Percentiles rank a stretch among this genome's conserved stretches.
These are phyloP conservation scores for Odontomyia ornata DNA, from an alignment of 2,888 invertebrate genomes.

Conservation along the genomic window DNA sequence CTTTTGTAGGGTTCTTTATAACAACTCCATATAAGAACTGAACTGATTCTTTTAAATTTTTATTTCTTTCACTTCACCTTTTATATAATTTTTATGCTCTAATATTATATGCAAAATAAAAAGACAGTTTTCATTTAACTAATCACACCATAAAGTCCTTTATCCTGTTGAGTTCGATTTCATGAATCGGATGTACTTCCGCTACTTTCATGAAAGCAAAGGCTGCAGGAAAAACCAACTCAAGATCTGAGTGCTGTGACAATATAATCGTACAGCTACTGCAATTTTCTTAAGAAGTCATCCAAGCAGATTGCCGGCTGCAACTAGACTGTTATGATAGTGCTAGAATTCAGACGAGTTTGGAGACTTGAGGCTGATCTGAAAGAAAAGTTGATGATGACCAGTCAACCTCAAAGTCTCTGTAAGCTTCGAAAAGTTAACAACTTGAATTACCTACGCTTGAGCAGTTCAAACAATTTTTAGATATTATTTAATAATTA, in stretches of 20 bases:
- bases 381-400: not conserved
- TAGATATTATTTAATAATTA: too few species aligned
- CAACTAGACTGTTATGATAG: not conserved
- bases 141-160: not conserved
- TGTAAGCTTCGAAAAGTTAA: not conserved
- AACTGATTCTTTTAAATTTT: not conserved
- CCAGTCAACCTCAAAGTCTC: not conserved
- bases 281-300: constrained; percentile 1
- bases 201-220: not conserved
- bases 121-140: not conserved
- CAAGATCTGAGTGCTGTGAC: not conserved
- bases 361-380: not conserved
- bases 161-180: not conserved
- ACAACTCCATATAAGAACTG: not conserved
- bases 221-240: not conserved
- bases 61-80: not conserved
- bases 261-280: too few species aligned
- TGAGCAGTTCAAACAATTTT: too few species aligned
- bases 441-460: too few species aligned
- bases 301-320: not conserved
- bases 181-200: not conserved
- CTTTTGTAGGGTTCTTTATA: not conserved
- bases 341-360: not conserved
- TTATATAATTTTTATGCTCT: not conserved
- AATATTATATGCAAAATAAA: not conserved